Evolutionary conservation across 1,140 invertebrate genomes (phyloP).

Genomic region (Drosophila busckii): DNA sequence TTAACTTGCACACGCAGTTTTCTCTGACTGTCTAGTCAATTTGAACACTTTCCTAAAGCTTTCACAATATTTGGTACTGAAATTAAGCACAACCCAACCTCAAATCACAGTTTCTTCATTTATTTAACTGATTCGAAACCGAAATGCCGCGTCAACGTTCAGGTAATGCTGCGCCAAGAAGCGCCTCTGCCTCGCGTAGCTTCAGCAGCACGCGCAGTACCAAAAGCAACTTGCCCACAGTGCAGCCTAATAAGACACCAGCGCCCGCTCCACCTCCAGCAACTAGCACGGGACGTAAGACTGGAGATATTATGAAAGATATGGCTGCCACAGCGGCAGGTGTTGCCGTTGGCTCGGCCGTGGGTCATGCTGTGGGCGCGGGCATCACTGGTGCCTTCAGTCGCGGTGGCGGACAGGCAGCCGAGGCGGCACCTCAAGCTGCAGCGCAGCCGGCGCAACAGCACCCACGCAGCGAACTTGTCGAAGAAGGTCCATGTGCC

Average conservation of each 20-base stretch:
- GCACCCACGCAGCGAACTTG: conserved; percentile 79
- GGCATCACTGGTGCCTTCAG: conserved; percentile 90
- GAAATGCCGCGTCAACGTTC: conserved; percentile 57
- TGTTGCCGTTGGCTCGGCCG: conserved; percentile 83
- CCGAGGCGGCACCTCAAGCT: background rate
- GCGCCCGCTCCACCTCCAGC: conserved; percentile 16
- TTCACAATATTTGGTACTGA: conserved; percentile 33
- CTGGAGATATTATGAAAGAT: conserved; percentile 78
- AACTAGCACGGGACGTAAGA: conserved; percentile 28
- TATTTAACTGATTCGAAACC: background rate
- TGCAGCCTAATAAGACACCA: conserved; percentile 31
- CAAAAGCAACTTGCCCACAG: conserved; percentile 30
- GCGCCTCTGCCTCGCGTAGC: background rate
- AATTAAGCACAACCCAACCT: background rate
- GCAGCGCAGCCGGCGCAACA: conserved; percentile 42
- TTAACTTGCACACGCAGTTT: conserved; percentile 1
- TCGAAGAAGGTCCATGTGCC: conserved; percentile 85
- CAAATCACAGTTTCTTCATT: conserved; percentile 4
- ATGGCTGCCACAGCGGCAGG: conserved; percentile 94
- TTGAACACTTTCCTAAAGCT: too few relatives aligned
- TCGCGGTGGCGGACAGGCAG: conserved; percentile 80
- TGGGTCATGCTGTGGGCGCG: conserved; percentile 91
- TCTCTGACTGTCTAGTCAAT: conserved; percentile 8
- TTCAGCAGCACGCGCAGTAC: conserved; percentile 1
- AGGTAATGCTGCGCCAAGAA: conserved; percentile 9